phyloP scores from a whole-genome alignment of 37 sponge, comb jelly and placozoan species.

The Dysidea cf. avara region DNA sequence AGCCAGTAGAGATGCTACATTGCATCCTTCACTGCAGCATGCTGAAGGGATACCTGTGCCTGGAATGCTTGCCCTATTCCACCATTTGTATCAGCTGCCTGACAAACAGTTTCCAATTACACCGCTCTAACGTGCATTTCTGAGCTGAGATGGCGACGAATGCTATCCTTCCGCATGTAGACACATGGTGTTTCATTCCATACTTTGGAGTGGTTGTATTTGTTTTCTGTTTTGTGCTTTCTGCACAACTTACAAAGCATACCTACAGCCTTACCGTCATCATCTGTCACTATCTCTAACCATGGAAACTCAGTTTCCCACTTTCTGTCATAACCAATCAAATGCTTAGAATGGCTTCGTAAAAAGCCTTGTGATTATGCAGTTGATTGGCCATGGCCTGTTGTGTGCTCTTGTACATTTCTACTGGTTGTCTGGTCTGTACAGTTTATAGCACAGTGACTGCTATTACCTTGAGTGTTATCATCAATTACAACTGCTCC shows the following conservation, averaged over 20 bases:
- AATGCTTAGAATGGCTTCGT: too few relatives aligned
- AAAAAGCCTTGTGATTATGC: too few relatives aligned
- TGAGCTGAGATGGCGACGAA: constrained; percentile 9
- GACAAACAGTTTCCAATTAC: neutral
- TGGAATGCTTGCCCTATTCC: constrained; percentile 9
- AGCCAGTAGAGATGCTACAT: constrained; percentile 33
- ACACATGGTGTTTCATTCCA: constrained; percentile 18
- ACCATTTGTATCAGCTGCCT: neutral
- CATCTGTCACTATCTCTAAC: too few relatives aligned
- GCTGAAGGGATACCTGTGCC: neutral
- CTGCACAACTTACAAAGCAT: constrained; percentile 12
- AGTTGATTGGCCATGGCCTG: too few relatives aligned
- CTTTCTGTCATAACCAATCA: too few relatives aligned
- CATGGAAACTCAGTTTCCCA: too few relatives aligned
- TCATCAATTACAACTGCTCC: too few relatives aligned
- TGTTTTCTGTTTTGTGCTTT: constrained; percentile 2
- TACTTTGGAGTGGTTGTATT: constrained; percentile 20
- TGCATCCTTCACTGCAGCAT: constrained; percentile 8
- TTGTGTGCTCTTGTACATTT: too few relatives aligned
- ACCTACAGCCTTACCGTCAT: too few relatives aligned
- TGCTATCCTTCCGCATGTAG: constrained; percentile 11
- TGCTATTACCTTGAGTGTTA: too few relatives aligned
- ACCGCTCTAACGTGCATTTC: neutral
- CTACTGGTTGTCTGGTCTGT: too few relatives aligned
- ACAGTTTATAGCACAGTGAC: too few relatives aligned